Evolutionary conservation across 2,113 vertebrate species (phyloP), one percentile per base, ranked within the genome.

Genomic region (Dinomys branickii): DNA sequence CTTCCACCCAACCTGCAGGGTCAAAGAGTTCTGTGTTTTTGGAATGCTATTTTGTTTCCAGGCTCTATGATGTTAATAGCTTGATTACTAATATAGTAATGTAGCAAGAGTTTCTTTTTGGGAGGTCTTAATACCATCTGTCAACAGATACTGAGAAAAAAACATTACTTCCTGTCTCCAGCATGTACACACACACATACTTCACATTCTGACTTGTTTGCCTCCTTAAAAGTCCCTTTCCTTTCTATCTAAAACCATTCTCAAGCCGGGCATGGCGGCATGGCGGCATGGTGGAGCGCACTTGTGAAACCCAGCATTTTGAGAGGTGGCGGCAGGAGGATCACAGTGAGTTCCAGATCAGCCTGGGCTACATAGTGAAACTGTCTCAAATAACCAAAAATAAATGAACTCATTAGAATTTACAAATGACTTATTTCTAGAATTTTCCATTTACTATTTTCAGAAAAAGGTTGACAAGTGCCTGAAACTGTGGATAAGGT

Each of bases 21-120:
- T 96, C 93, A 95, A 83, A 83, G 80, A 93, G 38, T 71, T 96
- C 73, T 94, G 84, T 77, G 33, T 88, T 95, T 38, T 80, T 90
- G 77, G 97, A 96, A 26, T 75, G 96, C 52, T 90, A 38, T 93
- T 97, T 90, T 56, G 94, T 97, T 96, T 93, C 87, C 85, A 89
- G 86, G 54, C 33, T 90, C 47, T 93, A 94, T 97, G 41, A 95
- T 85, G 16, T 96, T 96, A 94, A 90, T 81, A 65, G 87, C 56
- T 97, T 96, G 52, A 93, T 96, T 95, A 93, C 58, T 77, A 91
- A 93, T 56, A 91, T 33, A 69, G 35, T 50, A 30, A 35, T 93
- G 22, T 35, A 89, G 56, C 71, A 94, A 71, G 73, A 65, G 81
- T 95, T 97, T 94, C 93, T 88, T 94, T 97, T 96, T 50, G 90